Conservation (phyloP, 2,888 invertebrate species). For the Acanthosepion pharaonis region DNA sequence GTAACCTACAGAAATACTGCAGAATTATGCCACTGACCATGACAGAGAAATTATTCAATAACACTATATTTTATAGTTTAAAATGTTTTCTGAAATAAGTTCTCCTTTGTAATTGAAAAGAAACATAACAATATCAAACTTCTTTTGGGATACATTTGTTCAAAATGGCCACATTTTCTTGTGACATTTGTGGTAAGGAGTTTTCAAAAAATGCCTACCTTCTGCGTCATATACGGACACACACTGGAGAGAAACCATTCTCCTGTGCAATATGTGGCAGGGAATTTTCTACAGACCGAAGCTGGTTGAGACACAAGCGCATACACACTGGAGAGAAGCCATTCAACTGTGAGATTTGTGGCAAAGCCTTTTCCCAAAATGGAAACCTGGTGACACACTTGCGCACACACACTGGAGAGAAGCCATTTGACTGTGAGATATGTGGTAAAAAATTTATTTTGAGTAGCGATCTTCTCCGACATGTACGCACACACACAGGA, state of each 20-base stretch:
- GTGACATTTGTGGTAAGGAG: neutral
- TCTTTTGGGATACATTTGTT: neutral
- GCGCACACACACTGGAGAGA: conserved; percentile 34
- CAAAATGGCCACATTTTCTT: neutral
- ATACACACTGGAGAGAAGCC: conserved; percentile 38
- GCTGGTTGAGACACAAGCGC: neutral
- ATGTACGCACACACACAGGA: conserved; percentile 15
- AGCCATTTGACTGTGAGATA: neutral
- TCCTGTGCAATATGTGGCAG: conserved; percentile 34
- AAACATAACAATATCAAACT: neutral
- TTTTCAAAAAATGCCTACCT: conserved; percentile 24
- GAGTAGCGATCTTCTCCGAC: neutral
- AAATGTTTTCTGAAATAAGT: neutral
- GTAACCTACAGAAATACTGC: neutral
- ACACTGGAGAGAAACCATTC: conserved; percentile 34
- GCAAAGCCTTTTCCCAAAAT: conserved; percentile 23
- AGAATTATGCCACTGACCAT: neutral
- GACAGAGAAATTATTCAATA: neutral
- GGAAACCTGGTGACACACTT: conserved; percentile 34
- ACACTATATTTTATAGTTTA: neutral
- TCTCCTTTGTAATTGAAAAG: neutral
- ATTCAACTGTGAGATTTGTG: conserved; percentile 34
- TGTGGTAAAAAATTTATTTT: neutral
- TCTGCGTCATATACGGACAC: neutral
- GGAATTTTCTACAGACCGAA: neutral